phyloP scores from a whole-genome alignment of 92 coral and sea anemone species.

The Porites lobata region DNA sequence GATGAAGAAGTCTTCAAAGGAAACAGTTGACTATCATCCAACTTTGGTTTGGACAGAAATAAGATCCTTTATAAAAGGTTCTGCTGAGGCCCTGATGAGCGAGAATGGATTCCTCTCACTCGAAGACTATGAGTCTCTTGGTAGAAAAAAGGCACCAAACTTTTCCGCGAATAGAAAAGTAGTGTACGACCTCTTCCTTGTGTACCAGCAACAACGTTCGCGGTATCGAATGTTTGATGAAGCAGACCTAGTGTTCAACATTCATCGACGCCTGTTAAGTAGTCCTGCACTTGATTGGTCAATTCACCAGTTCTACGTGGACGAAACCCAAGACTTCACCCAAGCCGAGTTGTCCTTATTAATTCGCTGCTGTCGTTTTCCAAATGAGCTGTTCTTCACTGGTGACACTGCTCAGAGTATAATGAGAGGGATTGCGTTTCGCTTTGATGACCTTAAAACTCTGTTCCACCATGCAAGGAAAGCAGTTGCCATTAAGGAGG shows the following conservation, averaged over 20 bases:
- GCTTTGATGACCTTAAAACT: conserved; percentile 93
- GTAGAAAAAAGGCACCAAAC: conserved; percentile 92
- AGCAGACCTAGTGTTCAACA: conserved; percentile 88
- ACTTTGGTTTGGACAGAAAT: conserved; percentile 98
- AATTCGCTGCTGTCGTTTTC: conserved; percentile 93
- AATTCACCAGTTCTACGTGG: conserved; percentile 92
- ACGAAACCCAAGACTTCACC: conserved; percentile 98
- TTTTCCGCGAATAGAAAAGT: conserved; percentile 85
- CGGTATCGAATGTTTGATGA: conserved; percentile 90
- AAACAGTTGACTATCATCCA: conserved; percentile 85
- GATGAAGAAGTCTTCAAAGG: conserved; percentile 72
- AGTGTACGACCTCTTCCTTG: conserved; percentile 74
- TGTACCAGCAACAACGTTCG: conserved; percentile 76
- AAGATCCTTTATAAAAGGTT: conserved; percentile 96
- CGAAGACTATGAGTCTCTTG: conserved; percentile 86
- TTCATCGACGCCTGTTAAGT: conserved; percentile 83
- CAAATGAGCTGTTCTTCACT: conserved; percentile 91
- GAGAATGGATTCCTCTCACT: conserved; percentile 74
- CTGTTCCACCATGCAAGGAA: conserved; percentile 75
- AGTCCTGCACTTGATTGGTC: conserved; percentile 86
- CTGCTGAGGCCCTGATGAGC: conserved; percentile 85
- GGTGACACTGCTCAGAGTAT: conserved; percentile 99
- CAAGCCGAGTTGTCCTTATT: conserved; percentile 94
- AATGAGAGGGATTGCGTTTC: conserved; percentile 98
- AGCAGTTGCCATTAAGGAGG: conserved; percentile 36